Conservation (phyloP, 2,797 vertebrate species). For the Heteromormyrus szaboi region DNA sequence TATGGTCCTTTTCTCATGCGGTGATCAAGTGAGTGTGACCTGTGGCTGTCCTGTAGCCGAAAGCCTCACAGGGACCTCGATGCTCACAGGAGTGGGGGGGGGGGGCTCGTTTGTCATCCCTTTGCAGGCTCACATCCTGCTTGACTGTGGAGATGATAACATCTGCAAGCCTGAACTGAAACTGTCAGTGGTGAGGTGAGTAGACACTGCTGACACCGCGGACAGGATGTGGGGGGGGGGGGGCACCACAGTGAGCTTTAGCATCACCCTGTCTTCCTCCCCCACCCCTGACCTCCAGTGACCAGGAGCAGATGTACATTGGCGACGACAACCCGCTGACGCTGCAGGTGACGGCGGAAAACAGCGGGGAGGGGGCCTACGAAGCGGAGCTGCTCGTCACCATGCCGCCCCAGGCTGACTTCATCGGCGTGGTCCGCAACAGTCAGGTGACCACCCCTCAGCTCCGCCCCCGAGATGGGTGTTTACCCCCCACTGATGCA, state of each 20-base stretch:
- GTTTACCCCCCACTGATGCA: background rate
- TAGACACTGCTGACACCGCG: background rate
- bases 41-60: background rate
- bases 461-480: background rate
- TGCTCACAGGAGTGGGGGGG: background rate
- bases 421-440: conserved; percentile 80
- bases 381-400: conserved; percentile 85
- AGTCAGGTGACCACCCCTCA: conserved; percentile 64
- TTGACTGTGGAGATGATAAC: conserved; percentile 92
- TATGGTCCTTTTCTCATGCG: background rate
- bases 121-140: conserved; percentile 79
- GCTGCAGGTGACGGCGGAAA: conserved; percentile 74
- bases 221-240: background rate
- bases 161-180: conserved; percentile 85
- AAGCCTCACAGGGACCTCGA: background rate
- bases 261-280: background rate
- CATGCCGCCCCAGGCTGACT: conserved; percentile 83
- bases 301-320: conserved; percentile 84
- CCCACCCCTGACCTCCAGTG: conserved; percentile 49
- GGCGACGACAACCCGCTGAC: conserved; percentile 90
- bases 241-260: background rate
- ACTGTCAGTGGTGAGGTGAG: conserved; percentile 75
- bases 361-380: conserved; percentile 87
- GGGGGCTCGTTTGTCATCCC: background rate
- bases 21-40: background rate